Evolutionary conservation across 2,113 vertebrate genomes (phyloP).

Genomic region (Andinoacara biseriatus): DNA sequence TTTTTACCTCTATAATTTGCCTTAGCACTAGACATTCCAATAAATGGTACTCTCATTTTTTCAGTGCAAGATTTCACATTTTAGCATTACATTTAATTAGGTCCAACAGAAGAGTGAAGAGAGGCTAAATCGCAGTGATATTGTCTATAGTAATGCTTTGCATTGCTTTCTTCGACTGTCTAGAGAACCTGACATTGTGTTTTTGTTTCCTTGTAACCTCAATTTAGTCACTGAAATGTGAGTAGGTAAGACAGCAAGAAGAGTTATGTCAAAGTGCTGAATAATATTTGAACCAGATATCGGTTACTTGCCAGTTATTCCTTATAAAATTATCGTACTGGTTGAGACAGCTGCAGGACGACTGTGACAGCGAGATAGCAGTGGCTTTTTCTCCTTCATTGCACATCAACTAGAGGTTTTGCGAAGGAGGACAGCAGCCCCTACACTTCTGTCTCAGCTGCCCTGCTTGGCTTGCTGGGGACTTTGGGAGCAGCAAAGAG

Average conservation of each 20-base stretch:
- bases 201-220: background rate
- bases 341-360: conserved; percentile 17
- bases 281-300: conserved; percentile 17
- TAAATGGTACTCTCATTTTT: background rate
- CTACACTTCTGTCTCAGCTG: conserved; percentile 9
- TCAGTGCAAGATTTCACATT: background rate
- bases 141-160: background rate
- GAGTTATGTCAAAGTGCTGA: background rate
- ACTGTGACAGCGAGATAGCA: conserved; percentile 26
- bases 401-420: conserved; percentile 25
- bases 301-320: background rate
- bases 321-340: background rate
- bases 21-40: background rate
- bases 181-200: background rate
- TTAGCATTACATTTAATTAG: background rate
- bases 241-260: background rate
- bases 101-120: background rate
- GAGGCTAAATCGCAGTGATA: background rate
- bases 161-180: background rate
- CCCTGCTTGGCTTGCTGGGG: conserved; percentile 13
- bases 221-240: background rate
- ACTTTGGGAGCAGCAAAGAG: background rate
- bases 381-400: conserved; percentile 4
- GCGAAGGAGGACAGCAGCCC: conserved; percentile 15
- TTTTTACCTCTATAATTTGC: background rate